Evolutionary conservation across 2,113 vertebrate species (phyloP).

Genomic region (Pseudorasbora parva): DNA sequence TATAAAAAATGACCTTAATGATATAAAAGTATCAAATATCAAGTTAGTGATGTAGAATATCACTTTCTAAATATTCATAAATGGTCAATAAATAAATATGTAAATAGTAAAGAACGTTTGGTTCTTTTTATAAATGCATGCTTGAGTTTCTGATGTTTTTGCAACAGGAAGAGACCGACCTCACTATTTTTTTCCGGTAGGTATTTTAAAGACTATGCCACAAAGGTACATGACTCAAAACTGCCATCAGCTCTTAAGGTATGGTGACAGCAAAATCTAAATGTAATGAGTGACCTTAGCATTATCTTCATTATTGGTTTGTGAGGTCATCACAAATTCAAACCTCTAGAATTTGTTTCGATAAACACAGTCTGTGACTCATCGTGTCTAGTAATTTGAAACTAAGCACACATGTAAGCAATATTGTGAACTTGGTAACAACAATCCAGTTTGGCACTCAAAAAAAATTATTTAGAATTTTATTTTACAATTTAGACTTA

Average conservation of each 20-base stretch:
- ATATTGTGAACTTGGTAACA: not conserved
- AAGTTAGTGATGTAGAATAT: too few relatives aligned
- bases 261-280: not conserved
- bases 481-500: not conserved
- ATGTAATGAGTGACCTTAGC: not conserved
- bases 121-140: not conserved
- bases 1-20: too few relatives aligned
- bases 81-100: too few relatives aligned
- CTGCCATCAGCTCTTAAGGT: not conserved
- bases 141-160: not conserved
- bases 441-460: not conserved
- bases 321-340: too few relatives aligned
- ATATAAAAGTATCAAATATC: too few relatives aligned
- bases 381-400: not conserved
- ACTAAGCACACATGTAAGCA: not conserved
- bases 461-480: not conserved
- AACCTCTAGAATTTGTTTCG: not conserved
- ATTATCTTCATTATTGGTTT: not conserved
- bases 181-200: not conserved
- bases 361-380: not conserved
- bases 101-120: too few relatives aligned
- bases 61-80: too few relatives aligned
- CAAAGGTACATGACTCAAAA: not conserved
- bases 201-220: not conserved
- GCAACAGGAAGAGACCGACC: not conserved